Evolutionary conservation across 1,140 invertebrate genomes (phyloP).

Genomic region (Aphis gossypii): DNA sequence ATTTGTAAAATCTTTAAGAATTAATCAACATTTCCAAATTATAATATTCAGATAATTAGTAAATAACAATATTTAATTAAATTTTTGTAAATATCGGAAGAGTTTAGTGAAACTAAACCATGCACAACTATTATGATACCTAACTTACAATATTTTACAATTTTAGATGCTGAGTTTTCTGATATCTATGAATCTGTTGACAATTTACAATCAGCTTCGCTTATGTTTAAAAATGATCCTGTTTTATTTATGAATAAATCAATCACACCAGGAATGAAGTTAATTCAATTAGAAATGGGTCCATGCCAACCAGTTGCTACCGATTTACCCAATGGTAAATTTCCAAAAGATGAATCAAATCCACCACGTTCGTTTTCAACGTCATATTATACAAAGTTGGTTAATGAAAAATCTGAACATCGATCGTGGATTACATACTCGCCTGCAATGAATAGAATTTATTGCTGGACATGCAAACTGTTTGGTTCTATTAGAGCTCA

Average conservation of each 20-base stretch:
- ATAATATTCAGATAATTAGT: neutral
- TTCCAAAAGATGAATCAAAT: too few species aligned
- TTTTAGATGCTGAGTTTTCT: neutral
- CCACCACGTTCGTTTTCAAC: too few species aligned
- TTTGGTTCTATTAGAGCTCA: too few species aligned
- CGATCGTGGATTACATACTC: too few species aligned
- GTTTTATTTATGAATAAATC: constrained; percentile 31
- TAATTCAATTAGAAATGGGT: constrained; percentile 13
- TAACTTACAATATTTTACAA: neutral
- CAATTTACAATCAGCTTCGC: neutral
- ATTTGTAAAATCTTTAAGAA: neutral
- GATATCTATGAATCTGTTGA: constrained; percentile 16
- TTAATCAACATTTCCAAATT: neutral
- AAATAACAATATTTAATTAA: neutral
- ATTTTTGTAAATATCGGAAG: neutral
- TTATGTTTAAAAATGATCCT: constrained; percentile 9
- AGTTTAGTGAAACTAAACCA: neutral
- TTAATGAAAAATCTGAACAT: too few species aligned
- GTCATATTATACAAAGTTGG: too few species aligned
- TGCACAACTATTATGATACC: neutral
- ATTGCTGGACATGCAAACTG: too few species aligned
- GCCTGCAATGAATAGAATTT: too few species aligned
- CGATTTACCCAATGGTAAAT: too few species aligned
- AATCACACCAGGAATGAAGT: neutral
- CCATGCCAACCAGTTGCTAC: neutral